These are phyloP conservation scores for Triplophysa tibetana DNA, from an alignment of 2,113 vertebrate species.

Conservation along the genomic window DNA sequence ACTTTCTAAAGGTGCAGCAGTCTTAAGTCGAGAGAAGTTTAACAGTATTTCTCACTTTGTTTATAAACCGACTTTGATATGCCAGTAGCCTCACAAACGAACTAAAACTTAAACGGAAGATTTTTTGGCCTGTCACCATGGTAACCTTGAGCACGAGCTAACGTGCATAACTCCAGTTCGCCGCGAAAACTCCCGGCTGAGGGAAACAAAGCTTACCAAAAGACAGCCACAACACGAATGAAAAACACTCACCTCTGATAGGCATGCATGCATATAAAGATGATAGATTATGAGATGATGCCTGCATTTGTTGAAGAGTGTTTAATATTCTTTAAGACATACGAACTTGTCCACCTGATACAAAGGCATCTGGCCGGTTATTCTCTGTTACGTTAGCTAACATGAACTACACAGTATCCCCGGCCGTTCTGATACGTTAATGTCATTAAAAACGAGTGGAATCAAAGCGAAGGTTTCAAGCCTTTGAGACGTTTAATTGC, in stretches of 20 bases:
- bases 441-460: neutral
- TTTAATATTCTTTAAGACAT: too few species aligned
- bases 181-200: conserved; percentile 37
- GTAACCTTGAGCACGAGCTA: conserved; percentile 20
- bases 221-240: neutral
- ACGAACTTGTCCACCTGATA: conserved; percentile 22
- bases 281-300: neutral
- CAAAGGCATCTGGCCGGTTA: conserved; percentile 32
- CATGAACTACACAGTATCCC: neutral
- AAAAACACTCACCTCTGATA: neutral
- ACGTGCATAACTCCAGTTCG: conserved; percentile 14
- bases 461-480: neutral
- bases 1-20: neutral
- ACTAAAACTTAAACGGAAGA: neutral
- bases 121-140: conserved; percentile 33
- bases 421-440: neutral
- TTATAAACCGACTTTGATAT: too few species aligned
- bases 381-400: neutral
- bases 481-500: neutral
- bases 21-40: neutral
- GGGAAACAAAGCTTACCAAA: neutral
- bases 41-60: too few species aligned
- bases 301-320: too few species aligned
- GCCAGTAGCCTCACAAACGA: neutral
- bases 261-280: neutral